A percentile compares a stretch with the other conserved stretches of the same genome.
Conservation (phyloP, 1,140 invertebrate genomes). For the Amphibalanus amphitrite region DNA sequence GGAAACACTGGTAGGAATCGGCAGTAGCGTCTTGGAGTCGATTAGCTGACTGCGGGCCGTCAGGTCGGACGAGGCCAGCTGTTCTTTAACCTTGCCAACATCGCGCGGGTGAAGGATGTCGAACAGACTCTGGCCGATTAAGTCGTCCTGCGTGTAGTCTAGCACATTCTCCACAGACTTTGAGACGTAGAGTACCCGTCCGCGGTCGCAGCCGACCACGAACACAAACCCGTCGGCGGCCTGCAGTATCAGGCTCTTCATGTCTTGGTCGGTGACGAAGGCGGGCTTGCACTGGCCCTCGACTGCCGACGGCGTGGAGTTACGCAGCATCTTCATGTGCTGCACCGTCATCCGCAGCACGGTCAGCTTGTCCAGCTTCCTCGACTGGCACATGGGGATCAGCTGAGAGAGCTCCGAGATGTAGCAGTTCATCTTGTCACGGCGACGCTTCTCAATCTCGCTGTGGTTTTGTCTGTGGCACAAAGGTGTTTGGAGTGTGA, state of each 20-base stretch:
- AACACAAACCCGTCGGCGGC: conserved; percentile 81
- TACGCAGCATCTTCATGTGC: conserved; percentile 64
- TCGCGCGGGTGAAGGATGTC: conserved; percentile 90
- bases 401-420: conserved; percentile 76
- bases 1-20: conserved; percentile 26
- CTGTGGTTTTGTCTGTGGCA: conserved; percentile 83
- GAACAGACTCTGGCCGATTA: conserved; percentile 83
- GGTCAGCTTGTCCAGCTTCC: conserved; percentile 84
- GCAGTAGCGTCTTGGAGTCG: conserved; percentile 57
- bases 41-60: conserved; percentile 65
- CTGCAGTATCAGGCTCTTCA: conserved; percentile 62
- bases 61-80: conserved; percentile 75
- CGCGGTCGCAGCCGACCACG: conserved; percentile 81
- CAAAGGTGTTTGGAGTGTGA: no score
- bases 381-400: conserved; percentile 79
- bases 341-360: conserved; percentile 87
- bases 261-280: conserved; percentile 72
- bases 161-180: conserved; percentile 70
- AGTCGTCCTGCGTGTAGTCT: conserved; percentile 65
- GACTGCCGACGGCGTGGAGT: conserved; percentile 56
- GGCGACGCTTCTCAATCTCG: conserved; percentile 80
- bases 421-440: conserved; percentile 94
- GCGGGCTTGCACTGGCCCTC: conserved; percentile 67
- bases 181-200: conserved; percentile 75
- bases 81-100: conserved; percentile 85